Evolutionary conservation across 2,888 invertebrate species (phyloP), one percentile per base, ranked within the genome.

Genomic region (Trichopria drosophilae): DNA sequence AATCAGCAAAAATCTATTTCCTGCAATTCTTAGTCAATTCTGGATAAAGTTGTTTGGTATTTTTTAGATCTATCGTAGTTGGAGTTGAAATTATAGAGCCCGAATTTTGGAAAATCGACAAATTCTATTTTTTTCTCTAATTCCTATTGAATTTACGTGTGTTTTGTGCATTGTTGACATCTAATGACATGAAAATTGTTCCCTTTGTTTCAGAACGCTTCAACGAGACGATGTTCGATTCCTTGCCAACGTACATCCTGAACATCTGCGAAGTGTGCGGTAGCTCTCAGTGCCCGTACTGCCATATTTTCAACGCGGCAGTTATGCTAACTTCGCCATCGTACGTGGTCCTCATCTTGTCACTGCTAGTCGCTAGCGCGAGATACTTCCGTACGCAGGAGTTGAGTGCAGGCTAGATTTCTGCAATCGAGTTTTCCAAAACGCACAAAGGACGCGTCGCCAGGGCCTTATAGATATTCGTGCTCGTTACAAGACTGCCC

Each of bases 191-290:
- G n/a, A 36, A 4, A 7, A 5, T 41, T 18, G 18, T 29, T 40
- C 18, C 42, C 35, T 35, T 51, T 28, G 57, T 80, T 80, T 10
- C 79, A 90, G 93, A 93, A 76, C 88, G 93, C 19, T 94, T 88
- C 77, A 93, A 93, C 77, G 93, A 93, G 79, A 87, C 89, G 1
- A 89, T 94, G 76, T 91, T 92, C 73, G 92, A 93, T 78, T 85
- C 92, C 3, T 79, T 90, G 37, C 87, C 90, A 13, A 88, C 91
- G 0, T 93, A 92, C 77, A 80, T 90, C 19, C 79, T 94, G 52
- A 93, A 93, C 75, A 93, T 94, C 61, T 94, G 94, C 75, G 93
- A 93, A 72, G 93, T 94, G 6, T 94, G 94, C 73, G 94, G 93
- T 51, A 93, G 93, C 43, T 93, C 93, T 34, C 93, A 93, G 73